Conservation (phyloP, 2,113 vertebrate genomes). For the Heliornis fulica region DNA sequence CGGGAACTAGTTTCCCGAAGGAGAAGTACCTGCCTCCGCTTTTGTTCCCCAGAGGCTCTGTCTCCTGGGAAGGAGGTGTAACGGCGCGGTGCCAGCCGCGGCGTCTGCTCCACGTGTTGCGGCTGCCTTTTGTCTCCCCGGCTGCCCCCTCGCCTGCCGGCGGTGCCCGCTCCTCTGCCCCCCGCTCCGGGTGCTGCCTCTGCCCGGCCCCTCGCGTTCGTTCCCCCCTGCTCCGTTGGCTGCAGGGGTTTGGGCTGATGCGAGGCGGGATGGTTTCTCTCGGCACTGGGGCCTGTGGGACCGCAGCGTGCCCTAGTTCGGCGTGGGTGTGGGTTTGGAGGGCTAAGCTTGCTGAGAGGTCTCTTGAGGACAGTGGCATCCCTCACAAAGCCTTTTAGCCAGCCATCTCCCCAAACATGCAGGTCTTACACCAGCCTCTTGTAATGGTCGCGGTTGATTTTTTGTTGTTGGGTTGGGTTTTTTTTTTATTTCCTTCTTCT, state of each 20-base stretch:
- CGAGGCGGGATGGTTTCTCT: fast-evolving
- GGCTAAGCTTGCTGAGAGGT: not conserved
- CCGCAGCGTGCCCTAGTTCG: fast-evolving
- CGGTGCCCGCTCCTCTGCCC: not conserved
- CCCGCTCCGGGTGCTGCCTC: not conserved
- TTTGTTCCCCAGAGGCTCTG: not conserved
- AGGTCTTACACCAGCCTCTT: not conserved
- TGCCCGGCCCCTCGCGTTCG: not conserved
- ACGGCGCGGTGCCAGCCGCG: not conserved
- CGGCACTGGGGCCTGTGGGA: fast-evolving
- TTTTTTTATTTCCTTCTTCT: too few relatives aligned
- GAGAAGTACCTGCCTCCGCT: not conserved
- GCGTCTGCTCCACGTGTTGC: not conserved
- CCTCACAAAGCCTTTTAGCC: not conserved
- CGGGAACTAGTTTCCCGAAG: not conserved
- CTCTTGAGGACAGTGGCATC: not conserved
- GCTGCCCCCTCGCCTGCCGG: not conserved
- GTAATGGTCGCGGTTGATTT: too few relatives aligned
- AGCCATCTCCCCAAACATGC: not conserved
- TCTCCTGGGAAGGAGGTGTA: not conserved
- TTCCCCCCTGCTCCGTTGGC: not conserved
- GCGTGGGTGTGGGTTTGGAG: not conserved
- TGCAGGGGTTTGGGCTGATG: not conserved
- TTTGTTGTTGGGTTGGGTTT: not conserved
- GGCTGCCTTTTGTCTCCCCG: constrained; percentile 15